phyloP scores from a whole-genome alignment of 1,140 invertebrate species.

The Lasioglossum baleicum region DNA sequence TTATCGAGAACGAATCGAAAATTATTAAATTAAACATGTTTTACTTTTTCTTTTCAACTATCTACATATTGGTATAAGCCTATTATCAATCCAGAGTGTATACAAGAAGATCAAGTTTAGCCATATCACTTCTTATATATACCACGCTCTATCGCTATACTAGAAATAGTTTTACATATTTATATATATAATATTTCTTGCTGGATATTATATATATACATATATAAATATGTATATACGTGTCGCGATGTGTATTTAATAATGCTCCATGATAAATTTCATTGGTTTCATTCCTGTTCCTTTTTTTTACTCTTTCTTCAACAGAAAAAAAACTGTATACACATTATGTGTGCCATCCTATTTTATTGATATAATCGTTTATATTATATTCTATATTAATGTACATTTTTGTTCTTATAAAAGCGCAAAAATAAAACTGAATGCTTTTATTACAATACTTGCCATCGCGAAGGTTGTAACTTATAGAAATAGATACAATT shows the following conservation, averaged over 20 bases:
- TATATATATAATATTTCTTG: conserved; percentile 61
- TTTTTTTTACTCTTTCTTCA: conserved; percentile 2
- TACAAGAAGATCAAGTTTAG: conserved; percentile 65
- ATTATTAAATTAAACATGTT: conserved; percentile 77
- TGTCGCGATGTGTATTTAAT: conserved; percentile 54
- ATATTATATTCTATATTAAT: conserved; percentile 74
- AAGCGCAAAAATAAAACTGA: conserved; percentile 75
- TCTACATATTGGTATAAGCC: conserved; percentile 77
- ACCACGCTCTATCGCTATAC: conserved; percentile 56
- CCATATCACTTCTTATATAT: conserved; percentile 52
- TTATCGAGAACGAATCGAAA: conserved; percentile 72
- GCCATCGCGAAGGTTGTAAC: conserved; percentile 59
- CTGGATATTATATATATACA: conserved; percentile 67
- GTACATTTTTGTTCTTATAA: conserved; percentile 75
- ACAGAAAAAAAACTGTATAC: conserved; percentile 66
- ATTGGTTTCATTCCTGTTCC: conserved; percentile 6
- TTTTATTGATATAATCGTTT: conserved; percentile 72
- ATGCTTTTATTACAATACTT: conserved; percentile 72
- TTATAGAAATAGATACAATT: conserved; percentile 75
- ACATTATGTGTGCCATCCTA: conserved; percentile 71
- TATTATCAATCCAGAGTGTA: conserved; percentile 68
- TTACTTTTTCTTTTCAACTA: conserved; percentile 70
- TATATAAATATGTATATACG: conserved; percentile 58
- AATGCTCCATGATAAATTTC: conserved; percentile 53
- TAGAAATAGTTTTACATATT: conserved; percentile 63